These are phyloP conservation scores for Enteromius anoplus DNA, from an alignment of 2,797 vertebrate genomes.

Conservation along the genomic window DNA sequence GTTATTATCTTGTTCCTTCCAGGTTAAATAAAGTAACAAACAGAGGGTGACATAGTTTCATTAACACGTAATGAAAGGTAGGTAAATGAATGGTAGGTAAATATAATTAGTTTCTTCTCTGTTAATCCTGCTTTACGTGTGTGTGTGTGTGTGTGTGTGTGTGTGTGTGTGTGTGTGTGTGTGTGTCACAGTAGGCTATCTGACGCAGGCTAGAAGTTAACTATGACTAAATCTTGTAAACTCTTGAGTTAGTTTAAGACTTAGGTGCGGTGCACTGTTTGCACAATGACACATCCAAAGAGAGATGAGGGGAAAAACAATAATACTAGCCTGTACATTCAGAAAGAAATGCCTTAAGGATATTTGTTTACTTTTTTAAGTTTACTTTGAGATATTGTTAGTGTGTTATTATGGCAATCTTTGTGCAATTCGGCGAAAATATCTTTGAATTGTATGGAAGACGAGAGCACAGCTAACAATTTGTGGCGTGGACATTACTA, in stretches of 20 bases:
- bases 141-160: conserved; percentile 13
- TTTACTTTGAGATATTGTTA: background rate
- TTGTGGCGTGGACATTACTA: background rate
- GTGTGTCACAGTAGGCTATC: conserved; percentile 21
- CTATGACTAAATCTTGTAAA: conserved; percentile 49
- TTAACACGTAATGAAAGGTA: background rate
- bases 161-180: background rate
- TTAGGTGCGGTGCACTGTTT: conserved; percentile 51
- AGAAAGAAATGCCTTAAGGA: background rate
- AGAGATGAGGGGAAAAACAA: background rate
- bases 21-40: background rate
- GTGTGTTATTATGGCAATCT: background rate
- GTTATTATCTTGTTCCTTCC: background rate
- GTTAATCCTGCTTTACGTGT: background rate
- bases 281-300: conserved; percentile 31
- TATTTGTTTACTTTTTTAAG: background rate
- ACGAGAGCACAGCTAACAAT: background rate
- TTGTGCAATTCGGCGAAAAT: background rate
- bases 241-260: conserved; percentile 41
- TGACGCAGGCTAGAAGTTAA: conserved; percentile 38
- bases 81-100: background rate
- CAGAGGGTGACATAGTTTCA: background rate
- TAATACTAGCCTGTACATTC: background rate
- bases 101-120: background rate
- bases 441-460: background rate